phyloP scores from a whole-genome alignment of 2,113 vertebrate genomes.

The Machaerirhynchus nigripectus region DNA sequence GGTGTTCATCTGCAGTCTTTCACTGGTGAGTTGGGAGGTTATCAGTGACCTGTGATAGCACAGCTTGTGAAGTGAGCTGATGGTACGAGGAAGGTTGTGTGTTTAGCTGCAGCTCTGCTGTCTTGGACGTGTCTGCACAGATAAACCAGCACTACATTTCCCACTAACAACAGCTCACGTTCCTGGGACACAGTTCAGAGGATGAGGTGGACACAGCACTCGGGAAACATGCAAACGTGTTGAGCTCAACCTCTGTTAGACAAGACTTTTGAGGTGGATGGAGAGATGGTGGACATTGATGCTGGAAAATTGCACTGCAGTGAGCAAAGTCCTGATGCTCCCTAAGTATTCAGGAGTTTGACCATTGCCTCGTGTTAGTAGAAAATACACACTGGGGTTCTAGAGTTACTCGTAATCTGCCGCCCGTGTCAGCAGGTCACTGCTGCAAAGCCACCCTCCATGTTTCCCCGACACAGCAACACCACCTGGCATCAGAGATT shows the following conservation, averaged over 20 bases:
- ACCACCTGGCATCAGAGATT: not conserved
- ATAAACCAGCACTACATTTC: not conserved
- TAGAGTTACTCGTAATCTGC: not conserved
- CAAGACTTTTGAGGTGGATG: not conserved
- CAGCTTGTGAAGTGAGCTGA: rapidly evolving
- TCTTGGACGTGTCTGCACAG: not conserved
- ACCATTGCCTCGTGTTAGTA: not conserved
- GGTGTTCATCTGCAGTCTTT: not conserved
- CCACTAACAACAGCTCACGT: rapidly evolving
- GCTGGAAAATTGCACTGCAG: not conserved
- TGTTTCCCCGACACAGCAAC: not conserved
- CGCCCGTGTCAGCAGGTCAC: not conserved
- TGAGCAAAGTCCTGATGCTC: not conserved
- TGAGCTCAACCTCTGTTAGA: not conserved
- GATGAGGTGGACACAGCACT: not conserved
- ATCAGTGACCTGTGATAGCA: not conserved
- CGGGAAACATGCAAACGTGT: not conserved
- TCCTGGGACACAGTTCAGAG: not conserved
- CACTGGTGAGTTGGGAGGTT: not conserved
- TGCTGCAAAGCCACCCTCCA: not conserved
- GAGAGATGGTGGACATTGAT: not conserved
- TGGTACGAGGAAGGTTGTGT: not conserved
- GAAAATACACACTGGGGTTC: rapidly evolving
- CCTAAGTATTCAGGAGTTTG: not conserved
- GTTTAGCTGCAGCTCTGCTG: not conserved